Conservation (phyloP, 2,888 invertebrate species). For the Ochropacha duplaris region DNA sequence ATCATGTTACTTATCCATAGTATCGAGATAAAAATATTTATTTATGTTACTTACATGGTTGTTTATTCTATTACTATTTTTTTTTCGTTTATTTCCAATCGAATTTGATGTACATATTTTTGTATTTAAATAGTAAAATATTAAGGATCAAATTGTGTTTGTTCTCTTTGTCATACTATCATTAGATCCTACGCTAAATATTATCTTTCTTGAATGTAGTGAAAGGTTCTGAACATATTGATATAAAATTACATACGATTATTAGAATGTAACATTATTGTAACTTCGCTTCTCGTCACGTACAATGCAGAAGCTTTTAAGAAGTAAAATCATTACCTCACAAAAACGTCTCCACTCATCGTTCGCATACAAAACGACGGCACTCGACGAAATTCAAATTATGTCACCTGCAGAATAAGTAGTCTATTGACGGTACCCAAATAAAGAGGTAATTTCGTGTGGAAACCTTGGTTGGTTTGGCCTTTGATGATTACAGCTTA, state of each 20-base stretch:
- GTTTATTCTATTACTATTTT: no score
- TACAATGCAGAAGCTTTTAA: constrained; percentile 21
- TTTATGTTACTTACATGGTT: no score
- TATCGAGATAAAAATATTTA: no score
- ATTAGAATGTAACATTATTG: background rate
- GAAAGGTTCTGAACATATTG: background rate
- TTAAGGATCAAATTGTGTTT: background rate
- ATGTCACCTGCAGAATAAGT: constrained; percentile 9
- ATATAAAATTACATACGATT: background rate
- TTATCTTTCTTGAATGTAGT: background rate
- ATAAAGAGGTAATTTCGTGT: background rate
- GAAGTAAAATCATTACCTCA: constrained; percentile 27
- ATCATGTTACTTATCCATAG: no score
- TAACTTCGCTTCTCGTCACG: constrained; percentile 15
- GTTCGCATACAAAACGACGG: constrained; percentile 10
- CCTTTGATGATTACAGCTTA: background rate
- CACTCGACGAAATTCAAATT: constrained; percentile 12
- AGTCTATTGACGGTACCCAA: background rate
- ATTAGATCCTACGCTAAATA: background rate
- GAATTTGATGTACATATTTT: no score
- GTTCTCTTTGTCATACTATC: background rate
- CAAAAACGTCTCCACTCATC: constrained; percentile 13
- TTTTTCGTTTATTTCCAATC: no score
- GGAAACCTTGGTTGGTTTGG: background rate
- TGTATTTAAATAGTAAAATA: no score